Evolutionary conservation across 2,797 vertebrate genomes (phyloP), one percentile per base, ranked within the genome.

Genomic region (Danionella dracula): DNA sequence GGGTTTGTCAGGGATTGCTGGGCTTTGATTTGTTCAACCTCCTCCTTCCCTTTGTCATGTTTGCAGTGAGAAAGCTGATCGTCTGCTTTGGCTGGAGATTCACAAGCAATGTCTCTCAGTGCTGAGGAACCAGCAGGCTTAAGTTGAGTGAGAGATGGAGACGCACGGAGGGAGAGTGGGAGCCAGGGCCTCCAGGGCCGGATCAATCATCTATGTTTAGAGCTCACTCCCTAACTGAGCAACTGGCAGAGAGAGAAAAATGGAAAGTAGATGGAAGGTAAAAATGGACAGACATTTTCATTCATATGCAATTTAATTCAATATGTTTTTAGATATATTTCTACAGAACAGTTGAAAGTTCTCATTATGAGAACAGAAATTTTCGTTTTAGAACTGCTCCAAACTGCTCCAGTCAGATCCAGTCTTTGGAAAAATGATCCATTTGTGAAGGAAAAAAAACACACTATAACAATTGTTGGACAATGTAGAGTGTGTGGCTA

Each of bases 81-180:
- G 31, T 49, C 21, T 29, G 35, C 21, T 37, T 12, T 34, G 41
- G 23, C 23, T 45, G 20, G 31, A 61, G 66, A 51, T 61, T 60
- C 27, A 53, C 35, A 51, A 70, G 37, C 37, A 65, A 66, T 20
- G 48, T 16, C 41, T 41, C 55, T 13, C 10, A 37, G 38, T 23
- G 29, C 32, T 55, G 32, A 44, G 20, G 3, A 16, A 67, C 42
- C 61, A 59, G 31, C 44, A 60, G 41, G 55, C 45, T 74, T 74
- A 79, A 77, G 76, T 65, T 76, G 64, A 73, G 55, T 37, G 69
- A 72, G 46, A 55, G 60, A 68, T 62, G 59, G 71, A 63, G 64
- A 64, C 29, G 57, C 71, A 78, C 38, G 66, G 53, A 63, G 69
- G 42, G 46, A 63, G 41, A 56, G 50, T 63, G 37, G 57, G 48